Evolutionary conservation across 2,797 vertebrate genomes (phyloP), one percentile per base, ranked within the genome.

Genomic region (Danio jaintianensis): DNA sequence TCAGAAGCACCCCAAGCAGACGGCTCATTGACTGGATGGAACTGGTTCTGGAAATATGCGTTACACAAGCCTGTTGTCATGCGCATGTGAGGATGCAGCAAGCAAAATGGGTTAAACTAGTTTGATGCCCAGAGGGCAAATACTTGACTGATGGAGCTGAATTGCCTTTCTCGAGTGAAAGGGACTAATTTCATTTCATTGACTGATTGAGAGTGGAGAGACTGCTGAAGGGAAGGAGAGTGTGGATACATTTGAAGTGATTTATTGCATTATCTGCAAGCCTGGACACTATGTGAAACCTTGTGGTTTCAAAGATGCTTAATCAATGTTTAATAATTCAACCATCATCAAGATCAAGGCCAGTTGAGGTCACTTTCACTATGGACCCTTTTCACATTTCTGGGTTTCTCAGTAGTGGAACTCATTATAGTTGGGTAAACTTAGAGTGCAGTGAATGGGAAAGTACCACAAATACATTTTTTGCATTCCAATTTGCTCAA

Each of bases 31-130:
- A 92, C 93, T 84, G 90, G 93, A 91, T 91, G 50, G 73, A 93
- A 91, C 92, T 89, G 89, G 91, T 92, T 94, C 82, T 64, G 76
- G 68, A 84, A 55, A 36, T 79, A 82, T 83, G 59, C 63, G 85
- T 91, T 91, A 91, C 86, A 88, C 87, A 92, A 91, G 89, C 83
- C 82, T 82, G 75, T 85, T 81, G 61, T 42, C 62, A 61, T 59
- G 58, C 52, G 79, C 59, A 53, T 15, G 6, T 7, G 43, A 76
- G 69, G 62, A 86, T 79, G 58, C 12, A 67, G 70, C 58, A 66
- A 29, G 71, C 74, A 53, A 68, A 62, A 68, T 47, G 38, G 36
- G 55, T 70, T 80, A 56, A 81, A 76, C 9, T 59, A 38, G 36
- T n/a, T 78, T 50, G 8, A 53, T 5, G 10, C n/a, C 53, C 40